Base-by-base conservation (phyloP, 1,140 invertebrate species). In the Diabrotica virgifera region DNA sequence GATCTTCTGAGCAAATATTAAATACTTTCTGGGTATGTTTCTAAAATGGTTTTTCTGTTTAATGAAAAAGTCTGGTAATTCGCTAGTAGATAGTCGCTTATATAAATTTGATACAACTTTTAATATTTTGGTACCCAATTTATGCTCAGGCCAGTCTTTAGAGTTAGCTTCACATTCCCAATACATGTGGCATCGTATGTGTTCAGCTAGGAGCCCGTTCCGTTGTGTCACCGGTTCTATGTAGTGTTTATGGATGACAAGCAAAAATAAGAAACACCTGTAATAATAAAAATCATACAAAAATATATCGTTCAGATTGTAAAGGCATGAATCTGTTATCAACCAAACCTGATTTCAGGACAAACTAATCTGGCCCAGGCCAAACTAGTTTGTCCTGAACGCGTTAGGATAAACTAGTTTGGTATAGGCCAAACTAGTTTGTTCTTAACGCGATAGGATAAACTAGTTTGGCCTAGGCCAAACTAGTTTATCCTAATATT, bases 161-260 rank as follows among this genome's bases (percentile, higher is more conserved):
- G 84, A 85, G 65, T 87, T 84, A 36, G 85, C 84, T 74, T 93
- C 90, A 65, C 89, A 88, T 76, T 91, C 82, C 88, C 88, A 91
- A 74, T 90, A 92, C n/a, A 93, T 75, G 72, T 89, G 85, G 60
- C 87, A 88, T 61, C 88, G 84, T n/a, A 93, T 83, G 73, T 93
- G 90, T 61, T 86, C 84, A 0, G 79, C 76, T 13, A 84, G 83
- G 0, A 89, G 76, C 3, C 87, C 85, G 52, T 84, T 79, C 72
- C 82, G 82, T 10, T 80, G 75, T 24, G 83, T 78, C 40, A 83
- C 75, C 0, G 84, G 85, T 70, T 87, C 85, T 38, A 91, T 80
- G 70, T 88, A 90, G 0, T 84, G 85, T 70, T 90, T 88, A 63
- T 89, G 84, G 0, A 91, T 75, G 38, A 84, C 77, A 54, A 90